Evolutionary conservation across 2,797 vertebrate species (phyloP).

Genomic region (Odontamblyopus lacepedii): DNA sequence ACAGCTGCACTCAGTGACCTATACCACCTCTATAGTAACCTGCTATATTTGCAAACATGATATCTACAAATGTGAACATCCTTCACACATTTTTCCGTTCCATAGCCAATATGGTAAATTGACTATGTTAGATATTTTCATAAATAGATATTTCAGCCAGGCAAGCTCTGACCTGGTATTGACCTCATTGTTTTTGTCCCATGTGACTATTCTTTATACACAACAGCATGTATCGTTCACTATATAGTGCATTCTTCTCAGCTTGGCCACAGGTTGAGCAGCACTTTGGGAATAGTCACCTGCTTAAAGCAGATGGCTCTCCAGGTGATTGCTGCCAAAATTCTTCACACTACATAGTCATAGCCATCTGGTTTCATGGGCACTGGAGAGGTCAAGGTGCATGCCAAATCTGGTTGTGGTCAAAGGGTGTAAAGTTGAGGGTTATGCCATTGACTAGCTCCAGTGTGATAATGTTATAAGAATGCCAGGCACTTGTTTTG

Average conservation of each 20-base stretch:
- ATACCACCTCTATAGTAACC: not conserved
- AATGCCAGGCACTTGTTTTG: not conserved
- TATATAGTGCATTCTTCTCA: slow-evolving; percentile 5
- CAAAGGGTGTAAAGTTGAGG: slow-evolving; percentile 19
- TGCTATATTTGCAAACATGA: not conserved
- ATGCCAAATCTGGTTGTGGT: slow-evolving; percentile 19
- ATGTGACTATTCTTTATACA: slow-evolving; percentile 16
- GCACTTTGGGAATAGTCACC: slow-evolving; percentile 47
- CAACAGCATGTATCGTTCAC: slow-evolving; percentile 16
- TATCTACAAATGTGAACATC: not conserved
- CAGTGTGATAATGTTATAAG: not conserved
- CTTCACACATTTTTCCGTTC: not conserved
- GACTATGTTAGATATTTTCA: not conserved
- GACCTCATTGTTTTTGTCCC: slow-evolving; percentile 12
- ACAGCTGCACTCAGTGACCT: no score
- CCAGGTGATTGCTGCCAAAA: slow-evolving; percentile 44
- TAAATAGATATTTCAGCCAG: not conserved
- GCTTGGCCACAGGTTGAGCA: slow-evolving; percentile 46
- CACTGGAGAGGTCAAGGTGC: slow-evolving; percentile 58
- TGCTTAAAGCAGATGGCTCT: slow-evolving; percentile 61
- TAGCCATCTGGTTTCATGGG: slow-evolving; percentile 61
- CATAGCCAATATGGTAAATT: not conserved
- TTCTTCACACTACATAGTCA: slow-evolving; percentile 60
- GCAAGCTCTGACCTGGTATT: slow-evolving; percentile 2
- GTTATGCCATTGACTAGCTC: not conserved